Evolutionary conservation across 2,888 invertebrate species (phyloP).

Genomic region (Labia minor): DNA sequence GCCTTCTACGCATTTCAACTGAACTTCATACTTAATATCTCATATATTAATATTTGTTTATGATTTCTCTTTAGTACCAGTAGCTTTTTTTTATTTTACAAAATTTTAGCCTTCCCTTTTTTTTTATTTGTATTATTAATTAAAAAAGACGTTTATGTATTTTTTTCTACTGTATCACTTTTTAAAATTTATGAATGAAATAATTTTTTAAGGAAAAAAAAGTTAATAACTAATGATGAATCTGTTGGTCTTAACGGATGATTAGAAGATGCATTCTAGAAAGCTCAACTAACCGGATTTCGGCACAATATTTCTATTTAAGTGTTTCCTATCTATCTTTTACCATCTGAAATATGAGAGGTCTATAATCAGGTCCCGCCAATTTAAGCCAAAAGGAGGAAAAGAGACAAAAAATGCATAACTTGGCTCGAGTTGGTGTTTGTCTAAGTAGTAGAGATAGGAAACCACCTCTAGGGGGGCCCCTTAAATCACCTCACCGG

Average conservation of each 20-base stretch:
- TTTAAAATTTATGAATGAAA: not conserved
- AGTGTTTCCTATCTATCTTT: not conserved
- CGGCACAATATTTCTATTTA: conserved; percentile 13
- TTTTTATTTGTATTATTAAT: too few relatives aligned
- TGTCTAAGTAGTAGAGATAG: not conserved
- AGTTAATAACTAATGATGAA: not conserved
- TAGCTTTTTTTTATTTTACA: too few relatives aligned
- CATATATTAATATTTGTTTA: too few relatives aligned
- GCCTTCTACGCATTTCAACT: too few relatives aligned
- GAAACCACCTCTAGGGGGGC: not conserved
- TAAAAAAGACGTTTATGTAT: too few relatives aligned
- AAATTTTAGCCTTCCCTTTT: too few relatives aligned
- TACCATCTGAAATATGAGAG: conserved; percentile 7
- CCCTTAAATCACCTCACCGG: not conserved
- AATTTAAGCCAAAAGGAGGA: not conserved
- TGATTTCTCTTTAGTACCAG: too few relatives aligned
- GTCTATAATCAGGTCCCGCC: conserved; percentile 4
- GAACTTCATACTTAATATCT: too few relatives aligned
- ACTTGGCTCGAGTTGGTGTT: too few relatives aligned
- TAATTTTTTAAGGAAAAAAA: not conserved
- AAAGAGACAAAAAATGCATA: too few relatives aligned
- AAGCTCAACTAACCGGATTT: conserved; percentile 13
- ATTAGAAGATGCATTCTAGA: conserved; percentile 13
- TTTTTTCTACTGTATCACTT: too few relatives aligned
- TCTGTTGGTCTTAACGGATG: not conserved